Percentiles rank a stretch among this genome's conserved stretches.
Conservation (phyloP, 2,888 invertebrate genomes). For the Ernsta delagoae region DNA sequence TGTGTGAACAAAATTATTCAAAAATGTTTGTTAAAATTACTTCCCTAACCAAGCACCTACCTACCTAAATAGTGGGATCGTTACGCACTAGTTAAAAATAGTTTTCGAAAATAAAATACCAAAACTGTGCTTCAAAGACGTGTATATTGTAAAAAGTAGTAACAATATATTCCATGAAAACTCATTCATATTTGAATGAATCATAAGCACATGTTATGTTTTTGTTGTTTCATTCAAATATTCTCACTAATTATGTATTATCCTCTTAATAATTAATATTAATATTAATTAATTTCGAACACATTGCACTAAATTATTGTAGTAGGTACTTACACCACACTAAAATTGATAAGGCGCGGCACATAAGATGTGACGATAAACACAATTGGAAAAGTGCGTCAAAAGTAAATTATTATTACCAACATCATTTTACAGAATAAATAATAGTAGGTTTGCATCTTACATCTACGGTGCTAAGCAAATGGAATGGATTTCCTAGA, state of each 20-base stretch:
- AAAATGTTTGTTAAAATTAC: too few relatives aligned
- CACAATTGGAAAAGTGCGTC: slow-evolving; percentile 3
- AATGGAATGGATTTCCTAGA: too few relatives aligned
- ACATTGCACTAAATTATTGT: slow-evolving; percentile 13
- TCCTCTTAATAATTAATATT: neutral
- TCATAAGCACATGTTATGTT: too few relatives aligned
- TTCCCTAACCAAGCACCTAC: too few relatives aligned
- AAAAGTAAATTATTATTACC: neutral
- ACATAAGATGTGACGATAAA: slow-evolving; percentile 1
- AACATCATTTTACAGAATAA: neutral
- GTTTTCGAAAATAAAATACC: neutral
- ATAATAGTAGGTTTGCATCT: neutral
- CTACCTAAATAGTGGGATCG: too few relatives aligned
- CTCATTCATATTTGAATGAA: neutral
- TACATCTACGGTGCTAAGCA: neutral
- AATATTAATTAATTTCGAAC: slow-evolving; percentile 10
- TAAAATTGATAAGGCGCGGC: neutral
- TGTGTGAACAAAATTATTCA: neutral
- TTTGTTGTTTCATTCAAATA: slow-evolving; percentile 11
- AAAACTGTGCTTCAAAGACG: neutral
- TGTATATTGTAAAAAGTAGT: slow-evolving; percentile 11
- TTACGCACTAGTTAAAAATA: too few relatives aligned
- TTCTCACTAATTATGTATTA: neutral
- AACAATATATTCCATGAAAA: slow-evolving; percentile 2
- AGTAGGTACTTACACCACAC: slow-evolving; percentile 7